A percentile compares a stretch with the other conserved stretches of the same genome.
These are phyloP conservation scores for Eremobia ochroleuca DNA, from an alignment of 2,888 invertebrate genomes.

Conservation along the genomic window DNA sequence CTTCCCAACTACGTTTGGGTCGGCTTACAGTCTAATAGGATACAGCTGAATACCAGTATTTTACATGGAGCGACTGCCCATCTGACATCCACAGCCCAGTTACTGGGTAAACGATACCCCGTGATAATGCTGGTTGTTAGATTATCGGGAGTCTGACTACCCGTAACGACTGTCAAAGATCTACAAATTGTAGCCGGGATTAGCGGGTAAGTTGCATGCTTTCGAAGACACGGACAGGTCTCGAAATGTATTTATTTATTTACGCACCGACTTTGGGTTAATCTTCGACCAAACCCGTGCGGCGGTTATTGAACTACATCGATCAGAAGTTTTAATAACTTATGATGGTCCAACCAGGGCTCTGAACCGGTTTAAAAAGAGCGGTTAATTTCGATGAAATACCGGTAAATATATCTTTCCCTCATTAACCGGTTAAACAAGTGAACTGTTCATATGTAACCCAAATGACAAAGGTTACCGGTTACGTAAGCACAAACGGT, in stretches of 20 bases:
- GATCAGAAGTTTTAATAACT: conserved; percentile 14
- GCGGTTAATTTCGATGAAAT: too few relatives aligned
- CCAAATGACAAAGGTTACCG: too few relatives aligned
- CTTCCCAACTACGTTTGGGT: neutral
- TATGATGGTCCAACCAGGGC: neutral
- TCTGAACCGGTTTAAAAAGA: too few relatives aligned
- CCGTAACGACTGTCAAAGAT: neutral
- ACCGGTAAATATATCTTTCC: too few relatives aligned
- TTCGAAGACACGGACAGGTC: neutral
- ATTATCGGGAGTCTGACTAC: neutral
- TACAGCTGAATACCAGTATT: neutral
- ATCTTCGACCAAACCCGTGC: neutral
- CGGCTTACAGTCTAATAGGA: neutral
- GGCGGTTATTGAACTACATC: neutral
- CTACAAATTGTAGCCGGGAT: neutral
- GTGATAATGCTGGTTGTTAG: neutral
- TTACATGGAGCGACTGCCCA: neutral
- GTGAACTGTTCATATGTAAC: too few relatives aligned
- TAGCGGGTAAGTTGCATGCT: neutral
- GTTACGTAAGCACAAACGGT: too few relatives aligned
- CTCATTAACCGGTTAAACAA: too few relatives aligned
- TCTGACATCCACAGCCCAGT: neutral
- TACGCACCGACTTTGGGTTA: neutral
- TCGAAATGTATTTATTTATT: neutral
- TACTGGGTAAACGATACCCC: neutral